Base-by-base conservation (phyloP, 2,797 vertebrate species). In the Remorina albescens region DNA sequence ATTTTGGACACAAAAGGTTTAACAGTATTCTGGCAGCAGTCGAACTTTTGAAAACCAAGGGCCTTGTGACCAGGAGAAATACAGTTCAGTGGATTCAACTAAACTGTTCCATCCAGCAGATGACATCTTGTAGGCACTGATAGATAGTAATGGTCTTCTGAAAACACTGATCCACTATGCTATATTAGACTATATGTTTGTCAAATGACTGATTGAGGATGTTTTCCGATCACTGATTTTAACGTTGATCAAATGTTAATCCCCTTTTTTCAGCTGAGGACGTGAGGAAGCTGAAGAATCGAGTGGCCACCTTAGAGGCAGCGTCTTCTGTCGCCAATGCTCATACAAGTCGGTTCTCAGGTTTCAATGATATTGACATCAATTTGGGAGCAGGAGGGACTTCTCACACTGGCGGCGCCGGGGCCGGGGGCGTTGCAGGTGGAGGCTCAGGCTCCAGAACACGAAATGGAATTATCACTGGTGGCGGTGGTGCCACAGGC, bases 251-350 rank as follows among this genome's bases (percentile, higher is more conserved):
- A 37, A 30, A 46, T 41, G 2, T 34, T 37, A 7, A 23, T 67
- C 16, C 74, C 30, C 39, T 6, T 44, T 69, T 76, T 59, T 42
- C 91, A 99, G 98, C 95, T 11, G 96, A 99, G 74, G 96, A 99
- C 36, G 93, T 99, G 81, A 96, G 92, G 82, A 96, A 95, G 75
- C 94, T 99, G 88, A 98, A 95, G 85, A 94, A 92, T 5, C 95
- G 95, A 0, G 95, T 99, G 82, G 89, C 94, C 0, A 74, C 86
- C 21, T 90, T 99, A 57, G 96, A 98, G 86, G 67, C 74, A 4
- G 55, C 64, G 32, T 82, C 82, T 5, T 76, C 88, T 0, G 84
- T 76, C 13, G 8, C 25, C 0, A 16, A 42, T 0, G 86, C 84
- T 57, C 86, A 0, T 0, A 82, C 81, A 66, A 87, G 90, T 71